phyloP scores from a whole-genome alignment of 2,797 vertebrate species.

The Urophycis tenuis region DNA sequence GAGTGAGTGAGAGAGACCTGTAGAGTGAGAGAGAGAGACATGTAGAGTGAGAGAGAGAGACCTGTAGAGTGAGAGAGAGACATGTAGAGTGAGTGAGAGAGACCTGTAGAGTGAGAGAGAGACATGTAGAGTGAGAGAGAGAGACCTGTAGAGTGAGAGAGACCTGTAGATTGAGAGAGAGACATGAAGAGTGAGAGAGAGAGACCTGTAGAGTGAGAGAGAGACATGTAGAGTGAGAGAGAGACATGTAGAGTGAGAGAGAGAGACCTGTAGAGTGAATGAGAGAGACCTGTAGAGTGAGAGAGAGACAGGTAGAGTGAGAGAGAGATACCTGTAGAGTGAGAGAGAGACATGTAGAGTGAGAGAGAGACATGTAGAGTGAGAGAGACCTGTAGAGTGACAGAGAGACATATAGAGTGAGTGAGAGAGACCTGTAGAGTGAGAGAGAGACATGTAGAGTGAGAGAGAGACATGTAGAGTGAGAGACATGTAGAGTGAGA shows the following conservation, averaged over 20 bases:
- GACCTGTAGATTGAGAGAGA: too few species aligned
- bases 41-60: not conserved
- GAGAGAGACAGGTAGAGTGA: too few species aligned
- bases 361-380: slow-evolving; percentile 2
- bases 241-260: not conserved
- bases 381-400: not conserved
- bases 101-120: not conserved
- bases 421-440: not conserved
- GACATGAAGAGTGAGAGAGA: not conserved
- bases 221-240: not conserved
- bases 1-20: too few species aligned
- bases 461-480: not conserved
- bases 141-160: too few species aligned
- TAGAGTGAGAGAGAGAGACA: not conserved
- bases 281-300: too few species aligned
- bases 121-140: not conserved
- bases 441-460: slow-evolving; percentile 3
- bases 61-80: not conserved
- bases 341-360: not conserved
- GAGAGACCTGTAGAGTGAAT: too few species aligned
- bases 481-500: too few species aligned
- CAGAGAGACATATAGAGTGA: not conserved
- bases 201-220: slow-evolving; percentile 1
- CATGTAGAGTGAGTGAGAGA: too few species aligned
- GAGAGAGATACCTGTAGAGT: too few species aligned